Evolutionary conservation across 2,797 vertebrate species (phyloP).

Genomic region (Sebastes vulpes): DNA sequence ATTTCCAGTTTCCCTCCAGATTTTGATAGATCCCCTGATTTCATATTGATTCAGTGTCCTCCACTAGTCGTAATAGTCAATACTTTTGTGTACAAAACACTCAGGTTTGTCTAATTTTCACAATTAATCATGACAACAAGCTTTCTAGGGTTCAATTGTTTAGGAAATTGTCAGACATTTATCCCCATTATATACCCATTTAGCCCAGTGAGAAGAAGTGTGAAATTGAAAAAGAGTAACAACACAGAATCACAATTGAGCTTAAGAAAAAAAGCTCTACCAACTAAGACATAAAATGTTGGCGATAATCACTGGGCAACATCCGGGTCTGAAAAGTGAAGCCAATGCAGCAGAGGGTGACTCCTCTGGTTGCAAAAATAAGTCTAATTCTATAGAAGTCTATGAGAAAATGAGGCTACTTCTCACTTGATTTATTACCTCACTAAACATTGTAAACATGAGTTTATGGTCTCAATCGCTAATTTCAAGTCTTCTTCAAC

Average conservation of each 20-base stretch:
- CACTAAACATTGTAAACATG: no score
- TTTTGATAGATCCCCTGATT: slow-evolving; percentile 1
- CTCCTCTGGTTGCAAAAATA: no score
- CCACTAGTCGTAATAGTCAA: neutral
- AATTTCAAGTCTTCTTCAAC: no score
- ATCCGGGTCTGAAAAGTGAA: no score
- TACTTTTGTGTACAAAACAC: slow-evolving; percentile 6
- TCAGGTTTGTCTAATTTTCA: slow-evolving; percentile 29
- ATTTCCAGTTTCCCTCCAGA: neutral
- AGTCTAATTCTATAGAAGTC: no score
- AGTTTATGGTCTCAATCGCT: no score
- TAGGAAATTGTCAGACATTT: slow-evolving; percentile 43
- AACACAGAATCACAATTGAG: neutral
- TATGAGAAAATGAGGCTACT: no score
- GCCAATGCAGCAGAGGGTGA: no score
- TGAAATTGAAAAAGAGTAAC: neutral
- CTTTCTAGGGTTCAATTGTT: slow-evolving; percentile 30
- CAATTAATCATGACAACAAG: slow-evolving; percentile 42
- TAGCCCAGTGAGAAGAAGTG: neutral
- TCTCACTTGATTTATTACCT: no score
- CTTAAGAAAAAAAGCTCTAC: neutral
- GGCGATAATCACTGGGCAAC: no score
- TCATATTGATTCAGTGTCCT: neutral
- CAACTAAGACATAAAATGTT: neutral
- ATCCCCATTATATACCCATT: slow-evolving; percentile 30